These are phyloP conservation scores for Acropora tenuis DNA, from an alignment of 64 coral and sea anemone genomes.

Conservation along the genomic window DNA sequence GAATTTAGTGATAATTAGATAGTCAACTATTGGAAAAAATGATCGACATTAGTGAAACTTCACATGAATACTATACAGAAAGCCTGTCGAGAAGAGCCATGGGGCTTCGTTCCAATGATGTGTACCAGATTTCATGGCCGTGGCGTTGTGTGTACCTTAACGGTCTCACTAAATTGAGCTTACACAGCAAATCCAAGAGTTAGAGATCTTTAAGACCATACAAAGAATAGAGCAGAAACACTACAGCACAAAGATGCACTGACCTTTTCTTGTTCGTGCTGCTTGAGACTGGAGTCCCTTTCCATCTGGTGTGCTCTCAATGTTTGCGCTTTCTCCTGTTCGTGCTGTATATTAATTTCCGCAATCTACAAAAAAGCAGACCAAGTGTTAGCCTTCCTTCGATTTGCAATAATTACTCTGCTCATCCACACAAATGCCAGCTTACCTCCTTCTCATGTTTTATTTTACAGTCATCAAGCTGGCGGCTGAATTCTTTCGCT, in stretches of 20 bases:
- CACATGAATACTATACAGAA: too few species aligned
- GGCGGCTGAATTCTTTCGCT: conserved; percentile 83
- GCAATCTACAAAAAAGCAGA: conserved; percentile 58
- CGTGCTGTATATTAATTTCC: conserved; percentile 86
- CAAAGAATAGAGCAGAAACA: too few species aligned
- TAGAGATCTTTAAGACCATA: too few species aligned
- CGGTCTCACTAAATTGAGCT: too few species aligned
- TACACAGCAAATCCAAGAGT: too few species aligned
- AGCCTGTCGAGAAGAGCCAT: too few species aligned
- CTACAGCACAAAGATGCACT: not conserved
- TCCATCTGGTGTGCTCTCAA: conserved; percentile 88
- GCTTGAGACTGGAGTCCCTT: conserved; percentile 69
- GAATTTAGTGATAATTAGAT: not conserved
- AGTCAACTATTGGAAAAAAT: not conserved
- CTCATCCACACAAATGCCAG: not conserved
- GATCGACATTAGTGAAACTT: not conserved
- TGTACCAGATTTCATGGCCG: too few species aligned
- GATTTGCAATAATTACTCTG: not conserved
- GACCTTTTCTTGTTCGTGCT: conserved; percentile 92
- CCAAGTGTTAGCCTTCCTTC: not conserved
- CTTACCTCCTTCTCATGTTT: conserved; percentile 87
- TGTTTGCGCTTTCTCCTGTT: conserved; percentile 92
- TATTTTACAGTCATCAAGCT: conserved; percentile 85
- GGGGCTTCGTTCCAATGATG: too few species aligned
- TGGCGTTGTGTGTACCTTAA: too few species aligned